phyloP scores from a whole-genome alignment of 2,888 invertebrate species.

The Drosophila austrosaltans region DNA sequence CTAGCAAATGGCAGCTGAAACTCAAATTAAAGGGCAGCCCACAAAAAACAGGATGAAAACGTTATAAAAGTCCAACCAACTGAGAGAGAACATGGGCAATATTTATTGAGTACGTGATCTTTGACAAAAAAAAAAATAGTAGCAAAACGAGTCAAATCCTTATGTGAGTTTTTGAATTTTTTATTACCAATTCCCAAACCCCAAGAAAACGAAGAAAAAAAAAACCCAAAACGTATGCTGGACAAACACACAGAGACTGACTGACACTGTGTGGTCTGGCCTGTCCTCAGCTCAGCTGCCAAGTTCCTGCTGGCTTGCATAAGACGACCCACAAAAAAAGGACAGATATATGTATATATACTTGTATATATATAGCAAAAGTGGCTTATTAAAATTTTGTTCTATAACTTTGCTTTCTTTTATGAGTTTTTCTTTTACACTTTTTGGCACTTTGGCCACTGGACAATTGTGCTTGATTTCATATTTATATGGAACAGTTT shows the following conservation, averaged over 20 bases:
- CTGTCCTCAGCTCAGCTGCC: constrained; percentile 48
- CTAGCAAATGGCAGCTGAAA: constrained; percentile 35
- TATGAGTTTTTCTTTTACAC: constrained; percentile 67
- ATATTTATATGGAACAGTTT: not conserved
- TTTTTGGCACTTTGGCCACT: constrained; percentile 22
- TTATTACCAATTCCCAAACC: constrained; percentile 70
- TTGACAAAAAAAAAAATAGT: constrained; percentile 59
- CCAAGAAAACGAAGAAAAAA: constrained; percentile 38
- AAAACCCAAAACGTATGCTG: not conserved
- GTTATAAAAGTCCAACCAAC: constrained; percentile 30
- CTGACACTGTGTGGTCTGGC: not conserved
- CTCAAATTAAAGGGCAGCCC: constrained; percentile 60
- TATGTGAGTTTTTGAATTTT: constrained; percentile 83
- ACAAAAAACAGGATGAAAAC: constrained; percentile 42
- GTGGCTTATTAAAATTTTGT: constrained; percentile 76
- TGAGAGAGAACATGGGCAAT: constrained; percentile 77
- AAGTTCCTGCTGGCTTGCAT: constrained; percentile 69
- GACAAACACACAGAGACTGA: constrained; percentile 5
- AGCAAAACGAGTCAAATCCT: constrained; percentile 73
- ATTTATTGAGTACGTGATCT: constrained; percentile 84
- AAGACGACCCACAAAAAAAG: constrained; percentile 46
- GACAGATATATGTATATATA: not conserved
- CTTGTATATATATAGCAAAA: constrained; percentile 29
- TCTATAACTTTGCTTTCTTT: constrained; percentile 63
- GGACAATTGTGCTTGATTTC: constrained; percentile 5